Evolutionary conservation across 2,888 invertebrate genomes (phyloP), one percentile per base, ranked within the genome.

Genomic region (Pogonocherus hispidulus): DNA sequence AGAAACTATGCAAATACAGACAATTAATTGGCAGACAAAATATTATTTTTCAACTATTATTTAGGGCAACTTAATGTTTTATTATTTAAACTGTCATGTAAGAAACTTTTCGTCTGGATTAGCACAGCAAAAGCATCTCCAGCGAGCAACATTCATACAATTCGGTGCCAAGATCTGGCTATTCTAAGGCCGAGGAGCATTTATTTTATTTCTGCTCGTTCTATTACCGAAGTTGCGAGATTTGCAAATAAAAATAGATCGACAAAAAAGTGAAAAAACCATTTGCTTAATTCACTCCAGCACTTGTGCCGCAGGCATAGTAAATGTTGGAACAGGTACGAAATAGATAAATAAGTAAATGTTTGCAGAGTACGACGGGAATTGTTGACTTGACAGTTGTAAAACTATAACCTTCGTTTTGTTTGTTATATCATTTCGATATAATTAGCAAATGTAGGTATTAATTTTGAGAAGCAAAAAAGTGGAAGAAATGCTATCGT

Each of bases 111-210:
- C 55, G 55, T 55, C 55, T 55, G 55, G 55, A 41, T 20, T 22
- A 41, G 19, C 54, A 27, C 18, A 54, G 35, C 32, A 35, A 35
- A 54, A 35, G 18, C 41, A 55, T 55, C 55, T 55, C 55, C 55
- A 55, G 55, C 37, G 22, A 37, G 20, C 55, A 20, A 20, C 67
- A 63, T 52, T 67, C 49, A 67, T 27, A 32, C 32, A 41, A 35
- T 66, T n/a, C 59, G 63, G 75, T 79, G 79, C 80, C 80, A 79
- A 79, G 77, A 68, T 71, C 74, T 75, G 70, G 74, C 80, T 80
- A 80, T 80, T 80, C 80, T 79, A 77, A 80, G 80, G 75, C 72
- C 75, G 71, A 73, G 49, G 44, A 51, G 68, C 60, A 66, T 60
- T 67, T 75, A 77, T 76, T 79, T 79, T 80, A 79, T 79, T 80